Evolutionary conservation across 2,113 vertebrate genomes (phyloP), one percentile per base, ranked within the genome.

Genomic region (Takifugu flavidus): DNA sequence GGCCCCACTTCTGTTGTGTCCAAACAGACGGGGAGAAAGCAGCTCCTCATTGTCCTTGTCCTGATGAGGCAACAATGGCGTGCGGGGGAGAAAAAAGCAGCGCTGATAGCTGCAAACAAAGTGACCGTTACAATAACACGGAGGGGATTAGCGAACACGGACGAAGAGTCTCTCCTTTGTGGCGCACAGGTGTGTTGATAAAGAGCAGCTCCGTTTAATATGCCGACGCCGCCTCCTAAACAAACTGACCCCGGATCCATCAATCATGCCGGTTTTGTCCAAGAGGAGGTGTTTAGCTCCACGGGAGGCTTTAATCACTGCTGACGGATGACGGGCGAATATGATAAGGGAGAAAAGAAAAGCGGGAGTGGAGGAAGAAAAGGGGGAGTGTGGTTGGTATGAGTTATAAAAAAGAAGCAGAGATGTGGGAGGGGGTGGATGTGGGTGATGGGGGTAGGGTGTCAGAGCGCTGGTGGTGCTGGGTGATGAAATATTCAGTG

Each of bases 401-500:
- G 70, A 78, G 34, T 39, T n/a, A n/a, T 47, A 47, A 47, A n/a
- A n/a, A 47, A 15, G 5, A n/a, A 14, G 45, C 13, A 4, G 45
- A 12, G 74, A 62, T 56, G 66, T 53, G 55, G n/a, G 65, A 72
- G 64, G 72, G 70, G 77, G 67, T 78, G 70, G 77, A 83, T 72
- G 75, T 43, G 56, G 80, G 82, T 51, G 72, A 76, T 82, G 74
- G 82, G 86, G 86, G 79, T 75, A 80, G 81, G 79, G 81, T 85
- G 84, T 85, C 78, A 85, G 72, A 72, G 71, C 72, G 69, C 65
- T 75, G 26, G 79, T 76, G 77, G 63, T 84, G 76, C 73, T 75
- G 77, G 80, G 82, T 89, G 89, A 91, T 91, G 87, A 92, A 91
- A 92, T 92, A 91, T 91, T 92, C 89, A 91, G 90, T 86, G 88